Conservation (phyloP, 2,797 vertebrate species). For the Catharus ustulatus region DNA sequence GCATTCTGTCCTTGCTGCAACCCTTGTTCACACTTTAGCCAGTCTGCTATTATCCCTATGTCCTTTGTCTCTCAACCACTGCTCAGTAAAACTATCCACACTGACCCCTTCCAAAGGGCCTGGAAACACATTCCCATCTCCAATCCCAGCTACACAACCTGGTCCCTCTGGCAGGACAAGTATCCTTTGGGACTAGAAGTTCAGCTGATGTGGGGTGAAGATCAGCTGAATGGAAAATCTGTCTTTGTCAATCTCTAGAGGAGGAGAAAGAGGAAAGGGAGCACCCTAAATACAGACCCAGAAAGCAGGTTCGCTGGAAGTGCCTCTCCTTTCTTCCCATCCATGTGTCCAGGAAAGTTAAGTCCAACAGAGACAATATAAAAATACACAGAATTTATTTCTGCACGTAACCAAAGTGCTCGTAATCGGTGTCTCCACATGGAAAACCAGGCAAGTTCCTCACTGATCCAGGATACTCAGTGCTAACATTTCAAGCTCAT, state of each 20-base stretch:
- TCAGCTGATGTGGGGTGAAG: background rate
- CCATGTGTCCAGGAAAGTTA: background rate
- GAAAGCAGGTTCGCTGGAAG: background rate
- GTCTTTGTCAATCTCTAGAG: background rate
- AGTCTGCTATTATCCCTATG: too few relatives aligned
- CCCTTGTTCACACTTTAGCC: too few relatives aligned
- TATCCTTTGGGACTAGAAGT: background rate
- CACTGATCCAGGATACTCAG: too few relatives aligned
- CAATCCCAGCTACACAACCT: background rate
- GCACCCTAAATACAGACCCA: background rate
- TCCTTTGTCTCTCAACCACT: too few relatives aligned
- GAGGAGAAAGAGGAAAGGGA: background rate
- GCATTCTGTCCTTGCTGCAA: too few relatives aligned
- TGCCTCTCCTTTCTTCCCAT: too few relatives aligned
- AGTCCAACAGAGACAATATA: background rate
- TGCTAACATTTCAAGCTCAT: background rate
- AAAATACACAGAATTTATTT: background rate
- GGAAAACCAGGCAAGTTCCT: background rate
- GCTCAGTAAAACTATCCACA: too few relatives aligned
- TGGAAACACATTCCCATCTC: background rate
- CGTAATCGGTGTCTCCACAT: background rate
- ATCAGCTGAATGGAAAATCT: background rate
- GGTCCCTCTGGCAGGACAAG: background rate
- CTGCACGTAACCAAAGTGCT: rapidly evolving
- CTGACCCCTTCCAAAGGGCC: background rate